Percentiles rank a stretch among this genome's conserved stretches.
Evolutionary conservation across 2,797 vertebrate genomes (phyloP).

Genomic region (Gymnodraco acuticeps): DNA sequence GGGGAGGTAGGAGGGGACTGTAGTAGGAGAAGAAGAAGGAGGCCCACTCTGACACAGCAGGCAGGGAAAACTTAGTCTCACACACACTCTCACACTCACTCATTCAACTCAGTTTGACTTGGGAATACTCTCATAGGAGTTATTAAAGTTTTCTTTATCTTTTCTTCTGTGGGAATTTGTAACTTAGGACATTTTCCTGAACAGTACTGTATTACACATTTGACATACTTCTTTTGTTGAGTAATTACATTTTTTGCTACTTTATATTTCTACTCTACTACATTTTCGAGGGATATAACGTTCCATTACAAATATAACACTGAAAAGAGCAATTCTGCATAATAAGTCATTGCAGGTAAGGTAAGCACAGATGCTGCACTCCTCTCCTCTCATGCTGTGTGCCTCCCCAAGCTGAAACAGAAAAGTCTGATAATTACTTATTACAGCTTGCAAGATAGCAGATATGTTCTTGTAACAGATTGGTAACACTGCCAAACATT

Average conservation of each 20-base stretch:
- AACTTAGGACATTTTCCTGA: neutral
- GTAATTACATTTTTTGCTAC: neutral
- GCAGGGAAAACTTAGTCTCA: slow-evolving; percentile 48
- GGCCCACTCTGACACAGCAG: slow-evolving; percentile 71
- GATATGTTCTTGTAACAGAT: neutral
- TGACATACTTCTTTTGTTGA: neutral
- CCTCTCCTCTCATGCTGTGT: too few species aligned
- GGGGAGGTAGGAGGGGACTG: slow-evolving; percentile 85
- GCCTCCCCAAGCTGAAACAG: too few species aligned
- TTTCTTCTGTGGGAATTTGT: neutral
- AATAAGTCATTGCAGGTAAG: neutral
- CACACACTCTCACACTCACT: slow-evolving; percentile 41
- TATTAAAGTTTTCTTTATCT: too few species aligned
- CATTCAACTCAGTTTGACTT: slow-evolving; percentile 44
- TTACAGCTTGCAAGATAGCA: neutral
- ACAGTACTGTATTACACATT: neutral
- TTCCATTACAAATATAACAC: neutral
- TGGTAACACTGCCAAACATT: neutral
- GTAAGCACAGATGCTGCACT: too few species aligned
- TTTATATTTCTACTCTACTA: neutral
- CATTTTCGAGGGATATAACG: neutral
- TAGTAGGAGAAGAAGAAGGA: slow-evolving; percentile 64
- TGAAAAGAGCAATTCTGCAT: neutral
- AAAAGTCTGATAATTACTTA: slow-evolving; percentile 4
- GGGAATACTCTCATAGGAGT: neutral